These are phyloP conservation scores for Spicauda simplicius DNA, from an alignment of 2,888 invertebrate species.

Conservation along the genomic window DNA sequence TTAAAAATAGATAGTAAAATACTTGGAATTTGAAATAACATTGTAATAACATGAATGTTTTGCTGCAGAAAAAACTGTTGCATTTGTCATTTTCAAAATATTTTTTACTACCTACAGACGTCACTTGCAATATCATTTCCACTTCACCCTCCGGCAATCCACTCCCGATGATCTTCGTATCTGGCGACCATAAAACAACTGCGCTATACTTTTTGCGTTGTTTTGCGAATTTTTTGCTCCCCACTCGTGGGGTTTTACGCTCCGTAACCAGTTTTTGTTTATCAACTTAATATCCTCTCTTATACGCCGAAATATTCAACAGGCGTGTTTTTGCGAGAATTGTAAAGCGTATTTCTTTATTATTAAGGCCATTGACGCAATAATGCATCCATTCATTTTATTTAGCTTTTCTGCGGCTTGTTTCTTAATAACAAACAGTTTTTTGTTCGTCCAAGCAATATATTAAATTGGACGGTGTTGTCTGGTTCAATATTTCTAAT, in stretches of 20 bases:
- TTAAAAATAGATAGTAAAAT: too few relatives aligned
- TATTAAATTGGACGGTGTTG: not conserved
- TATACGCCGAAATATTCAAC: slow-evolving; percentile 13
- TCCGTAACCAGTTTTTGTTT: slow-evolving; percentile 32
- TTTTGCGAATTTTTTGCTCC: slow-evolving; percentile 30
- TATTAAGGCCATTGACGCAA: slow-evolving; percentile 14
- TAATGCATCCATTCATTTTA: slow-evolving; percentile 21
- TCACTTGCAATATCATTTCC: too few relatives aligned
- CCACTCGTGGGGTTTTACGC: slow-evolving; percentile 39
- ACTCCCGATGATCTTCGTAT: not conserved
- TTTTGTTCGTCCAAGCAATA: not conserved
- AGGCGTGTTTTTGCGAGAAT: slow-evolving; percentile 19
- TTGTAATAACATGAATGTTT: too few relatives aligned
- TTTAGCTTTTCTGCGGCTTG: not conserved
- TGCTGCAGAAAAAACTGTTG: too few relatives aligned
- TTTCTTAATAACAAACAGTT: not conserved
- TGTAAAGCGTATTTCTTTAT: slow-evolving; percentile 17
- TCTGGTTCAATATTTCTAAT: too few relatives aligned
- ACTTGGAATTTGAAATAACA: too few relatives aligned
- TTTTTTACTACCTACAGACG: too few relatives aligned
- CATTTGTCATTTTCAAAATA: too few relatives aligned
- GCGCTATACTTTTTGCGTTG: slow-evolving; percentile 18
- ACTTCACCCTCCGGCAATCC: not conserved
- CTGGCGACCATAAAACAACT: slow-evolving; percentile 5
- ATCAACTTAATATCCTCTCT: slow-evolving; percentile 8